A percentile compares a stretch with the other conserved stretches of the same genome.
Conservation (phyloP, 1,140 invertebrate genomes). For the Venustaconcha ellipsiformis region DNA sequence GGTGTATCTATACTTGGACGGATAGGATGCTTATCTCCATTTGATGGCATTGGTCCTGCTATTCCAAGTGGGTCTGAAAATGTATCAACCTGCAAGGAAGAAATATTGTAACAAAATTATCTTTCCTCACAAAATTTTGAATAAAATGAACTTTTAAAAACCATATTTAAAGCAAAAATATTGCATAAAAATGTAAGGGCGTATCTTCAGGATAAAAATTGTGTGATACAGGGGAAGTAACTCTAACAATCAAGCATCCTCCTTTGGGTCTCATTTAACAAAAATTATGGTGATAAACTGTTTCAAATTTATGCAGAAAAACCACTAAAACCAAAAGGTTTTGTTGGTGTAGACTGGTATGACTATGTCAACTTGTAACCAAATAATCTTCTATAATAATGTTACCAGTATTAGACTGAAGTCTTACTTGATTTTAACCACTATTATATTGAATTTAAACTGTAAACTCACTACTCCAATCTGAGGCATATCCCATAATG, state of each 20-base stretch:
- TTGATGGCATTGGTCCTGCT: conserved; percentile 57
- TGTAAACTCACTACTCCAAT: conserved; percentile 14
- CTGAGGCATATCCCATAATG: conserved; percentile 88
- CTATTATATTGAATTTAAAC: neutral
- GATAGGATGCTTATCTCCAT: conserved; percentile 44
- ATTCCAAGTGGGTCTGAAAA: conserved; percentile 94
- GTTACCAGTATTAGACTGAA: neutral
- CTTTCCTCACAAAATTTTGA: neutral
- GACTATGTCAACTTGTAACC: neutral
- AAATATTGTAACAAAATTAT: neutral
- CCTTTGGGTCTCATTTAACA: too few relatives aligned
- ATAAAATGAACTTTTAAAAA: conserved; percentile 2
- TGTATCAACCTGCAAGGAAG: conserved; percentile 80
- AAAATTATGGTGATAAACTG: too few relatives aligned
- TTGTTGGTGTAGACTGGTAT: too few relatives aligned
- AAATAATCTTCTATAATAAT: neutral
- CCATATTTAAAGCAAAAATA: neutral
- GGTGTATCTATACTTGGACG: conserved; percentile 58
- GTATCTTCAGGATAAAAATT: neutral
- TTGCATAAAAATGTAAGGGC: neutral
- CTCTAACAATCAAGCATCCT: too few relatives aligned
- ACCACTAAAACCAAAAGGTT: too few relatives aligned
- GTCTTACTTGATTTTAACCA: neutral
- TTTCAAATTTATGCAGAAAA: too few relatives aligned
- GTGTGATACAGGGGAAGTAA: too few relatives aligned